These are phyloP conservation scores for Euplagia quadripunctaria DNA, from an alignment of 2,888 invertebrate species.

Conservation along the genomic window DNA sequence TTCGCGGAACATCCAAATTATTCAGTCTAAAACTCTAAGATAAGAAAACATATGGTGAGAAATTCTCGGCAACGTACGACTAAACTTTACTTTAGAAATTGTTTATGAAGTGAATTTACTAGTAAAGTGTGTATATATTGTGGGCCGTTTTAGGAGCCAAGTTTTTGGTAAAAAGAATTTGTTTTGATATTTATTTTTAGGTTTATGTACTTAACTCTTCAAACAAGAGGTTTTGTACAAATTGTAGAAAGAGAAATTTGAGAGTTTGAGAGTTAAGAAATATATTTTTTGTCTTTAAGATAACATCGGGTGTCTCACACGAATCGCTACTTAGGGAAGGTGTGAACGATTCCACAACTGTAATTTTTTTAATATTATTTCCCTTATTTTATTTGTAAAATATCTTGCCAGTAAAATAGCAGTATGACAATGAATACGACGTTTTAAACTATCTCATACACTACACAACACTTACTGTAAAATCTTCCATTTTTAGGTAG, in stretches of 20 bases:
- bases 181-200: not conserved
- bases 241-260: not conserved
- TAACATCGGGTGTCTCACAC: not conserved
- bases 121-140: slow-evolving; percentile 3
- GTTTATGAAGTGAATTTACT: slow-evolving; percentile 2
- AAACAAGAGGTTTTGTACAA: not conserved
- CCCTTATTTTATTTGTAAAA: no score
- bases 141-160: not conserved
- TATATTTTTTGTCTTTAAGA: not conserved
- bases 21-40: slow-evolving; percentile 46
- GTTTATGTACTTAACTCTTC: not conserved
- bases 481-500: no score
- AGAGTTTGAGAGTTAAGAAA: not conserved
- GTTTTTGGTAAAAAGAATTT: not conserved
- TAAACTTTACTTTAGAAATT: slow-evolving; percentile 6
- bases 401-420: no score
- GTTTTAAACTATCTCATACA: no score
- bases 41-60: slow-evolving; percentile 11
- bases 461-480: no score
- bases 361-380: no score
- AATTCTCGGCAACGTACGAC: slow-evolving; percentile 15
- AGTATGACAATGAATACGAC: no score
- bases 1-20: slow-evolving; percentile 70
- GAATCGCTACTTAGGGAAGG: no score
- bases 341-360: no score